Percentiles rank a stretch among this genome's conserved stretches.
These are phyloP conservation scores for Vandiemenella viatica DNA, from an alignment of 2,888 invertebrate genomes.

Conservation along the genomic window DNA sequence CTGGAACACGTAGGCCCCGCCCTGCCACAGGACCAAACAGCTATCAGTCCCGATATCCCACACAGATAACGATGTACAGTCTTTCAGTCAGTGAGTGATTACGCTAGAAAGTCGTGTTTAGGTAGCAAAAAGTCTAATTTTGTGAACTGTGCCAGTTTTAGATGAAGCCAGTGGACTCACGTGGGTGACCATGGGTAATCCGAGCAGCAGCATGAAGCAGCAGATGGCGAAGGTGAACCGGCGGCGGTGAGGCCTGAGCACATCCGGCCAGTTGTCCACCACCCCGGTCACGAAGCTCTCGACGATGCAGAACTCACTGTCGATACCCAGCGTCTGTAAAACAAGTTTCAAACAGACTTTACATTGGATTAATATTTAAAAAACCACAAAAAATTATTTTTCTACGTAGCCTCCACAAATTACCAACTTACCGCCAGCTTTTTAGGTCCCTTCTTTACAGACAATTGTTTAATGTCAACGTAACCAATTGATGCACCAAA, in stretches of 20 bases:
- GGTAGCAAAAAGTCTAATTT: too few relatives aligned
- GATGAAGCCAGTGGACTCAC: constrained; percentile 32
- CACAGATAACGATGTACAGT: too few relatives aligned
- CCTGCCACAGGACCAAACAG: constrained; percentile 22
- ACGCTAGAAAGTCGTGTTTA: too few relatives aligned
- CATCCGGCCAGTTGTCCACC: constrained; percentile 41
- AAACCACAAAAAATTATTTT: background rate
- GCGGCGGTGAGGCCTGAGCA: constrained; percentile 40
- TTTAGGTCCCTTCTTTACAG: background rate
- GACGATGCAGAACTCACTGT: constrained; percentile 57
- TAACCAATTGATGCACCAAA: background rate
- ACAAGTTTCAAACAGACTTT: constrained; percentile 2
- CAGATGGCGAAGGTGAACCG: constrained; percentile 48
- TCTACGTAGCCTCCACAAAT: background rate
- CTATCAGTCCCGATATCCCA: background rate
- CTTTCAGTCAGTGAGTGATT: too few relatives aligned
- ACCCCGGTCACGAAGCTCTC: constrained; percentile 44
- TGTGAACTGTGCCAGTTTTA: too few relatives aligned
- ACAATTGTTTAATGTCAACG: background rate
- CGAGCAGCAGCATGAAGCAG: constrained; percentile 39
- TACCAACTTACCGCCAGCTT: background rate
- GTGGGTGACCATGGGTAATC: constrained; percentile 46
- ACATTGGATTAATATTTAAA: too few relatives aligned
- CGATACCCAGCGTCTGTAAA: constrained; percentile 49
- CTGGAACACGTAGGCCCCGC: constrained; percentile 32